Evolutionary conservation across 1,140 invertebrate species (phyloP).

Genomic region (Sesamia nonagrioides): DNA sequence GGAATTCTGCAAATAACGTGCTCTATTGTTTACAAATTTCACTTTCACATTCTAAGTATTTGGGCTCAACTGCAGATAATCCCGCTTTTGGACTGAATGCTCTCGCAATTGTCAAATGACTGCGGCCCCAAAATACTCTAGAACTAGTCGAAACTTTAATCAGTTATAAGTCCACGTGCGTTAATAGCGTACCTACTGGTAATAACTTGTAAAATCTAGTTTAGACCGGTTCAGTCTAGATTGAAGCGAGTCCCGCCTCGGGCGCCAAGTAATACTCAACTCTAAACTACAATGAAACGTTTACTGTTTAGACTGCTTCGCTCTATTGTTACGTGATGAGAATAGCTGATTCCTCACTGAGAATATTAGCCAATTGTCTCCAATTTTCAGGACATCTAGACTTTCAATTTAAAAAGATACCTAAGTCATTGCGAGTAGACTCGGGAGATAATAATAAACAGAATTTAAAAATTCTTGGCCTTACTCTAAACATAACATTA

Average conservation of each 20-base stretch:
- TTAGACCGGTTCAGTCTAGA: conserved; percentile 15
- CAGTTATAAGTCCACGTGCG: conserved; percentile 5
- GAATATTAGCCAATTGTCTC: not conserved
- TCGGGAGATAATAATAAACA: not conserved
- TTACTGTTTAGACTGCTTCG: conserved; percentile 40
- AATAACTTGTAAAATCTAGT: conserved; percentile 46
- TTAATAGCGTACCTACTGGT: conserved; percentile 32
- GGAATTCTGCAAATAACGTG: too few species aligned
- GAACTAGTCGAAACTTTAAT: not conserved
- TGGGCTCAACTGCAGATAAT: not conserved
- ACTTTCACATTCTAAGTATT: not conserved
- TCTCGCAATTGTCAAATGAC: too few species aligned
- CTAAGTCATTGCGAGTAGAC: not conserved
- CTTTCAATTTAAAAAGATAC: not conserved
- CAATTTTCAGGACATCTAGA: not conserved
- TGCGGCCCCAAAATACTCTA: conserved; percentile 1
- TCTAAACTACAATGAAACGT: conserved; percentile 41
- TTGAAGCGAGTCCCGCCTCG: conserved; percentile 9
- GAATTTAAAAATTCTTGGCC: conserved; percentile 2
- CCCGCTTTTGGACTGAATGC: not conserved
- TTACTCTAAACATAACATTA: conserved; percentile 15
- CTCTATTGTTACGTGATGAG: conserved; percentile 21
- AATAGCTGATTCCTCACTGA: not conserved
- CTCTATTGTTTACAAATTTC: not conserved
- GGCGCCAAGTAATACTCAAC: conserved; percentile 33